Conservation (phyloP, 2,797 vertebrate species). For the Epinephelus awoara region DNA sequence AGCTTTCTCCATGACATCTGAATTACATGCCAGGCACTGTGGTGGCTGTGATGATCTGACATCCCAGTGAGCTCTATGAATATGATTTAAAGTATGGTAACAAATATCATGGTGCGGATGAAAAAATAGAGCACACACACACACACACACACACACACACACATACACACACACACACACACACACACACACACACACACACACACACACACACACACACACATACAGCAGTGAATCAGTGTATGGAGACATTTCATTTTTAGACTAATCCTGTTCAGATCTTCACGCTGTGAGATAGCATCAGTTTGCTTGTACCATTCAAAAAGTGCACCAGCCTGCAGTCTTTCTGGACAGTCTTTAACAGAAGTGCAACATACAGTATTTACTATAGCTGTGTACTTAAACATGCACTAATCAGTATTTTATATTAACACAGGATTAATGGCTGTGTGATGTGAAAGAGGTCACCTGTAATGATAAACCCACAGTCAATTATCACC, state of each 20-base stretch:
- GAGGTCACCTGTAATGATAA: background rate
- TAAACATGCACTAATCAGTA: background rate
- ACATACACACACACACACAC: background rate
- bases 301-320: background rate
- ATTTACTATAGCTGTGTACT: background rate
- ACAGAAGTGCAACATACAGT: background rate
- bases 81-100: slow-evolving; percentile 45
- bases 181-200: background rate
- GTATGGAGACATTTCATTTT: slow-evolving; percentile 37
- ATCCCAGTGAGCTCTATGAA: slow-evolving; percentile 37
- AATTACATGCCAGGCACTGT: slow-evolving; percentile 45
- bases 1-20: slow-evolving; percentile 47
- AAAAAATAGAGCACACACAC: background rate
- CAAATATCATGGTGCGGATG: slow-evolving; percentile 29
- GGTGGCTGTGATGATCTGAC: slow-evolving; percentile 45
- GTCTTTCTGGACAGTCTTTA: background rate
- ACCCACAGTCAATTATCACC: background rate
- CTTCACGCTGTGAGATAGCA: background rate
- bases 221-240: slow-evolving; percentile 8
- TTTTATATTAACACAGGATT: background rate
- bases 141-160: background rate
- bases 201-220: background rate
- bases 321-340: background rate
- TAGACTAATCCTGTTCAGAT: slow-evolving; percentile 17
- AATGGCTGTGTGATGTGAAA: background rate